Conservation (phyloP, 2,113 vertebrate species). For the Oreochromis aureus region DNA sequence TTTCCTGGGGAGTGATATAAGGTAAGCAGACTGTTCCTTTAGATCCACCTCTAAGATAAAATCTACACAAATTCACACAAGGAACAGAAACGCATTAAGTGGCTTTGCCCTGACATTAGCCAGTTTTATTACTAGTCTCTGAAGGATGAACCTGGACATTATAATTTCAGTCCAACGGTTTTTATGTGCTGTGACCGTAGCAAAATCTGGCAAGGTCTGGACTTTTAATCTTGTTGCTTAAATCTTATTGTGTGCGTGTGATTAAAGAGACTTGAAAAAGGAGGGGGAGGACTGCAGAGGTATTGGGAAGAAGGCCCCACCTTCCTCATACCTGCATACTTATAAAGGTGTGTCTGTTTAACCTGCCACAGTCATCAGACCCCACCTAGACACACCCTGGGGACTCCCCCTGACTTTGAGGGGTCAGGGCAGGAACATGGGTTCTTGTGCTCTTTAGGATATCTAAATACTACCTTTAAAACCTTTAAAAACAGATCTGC, state of each 20-base stretch:
- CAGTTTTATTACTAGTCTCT: neutral
- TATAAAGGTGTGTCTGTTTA: conserved; percentile 35
- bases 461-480: neutral
- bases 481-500: neutral
- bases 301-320: neutral
- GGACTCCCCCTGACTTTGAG: neutral
- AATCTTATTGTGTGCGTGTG: neutral
- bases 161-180: neutral
- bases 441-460: neutral
- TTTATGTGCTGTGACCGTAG: rapidly evolving
- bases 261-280: neutral
- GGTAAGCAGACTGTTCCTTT: neutral
- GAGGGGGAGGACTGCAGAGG: neutral
- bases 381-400: conserved; percentile 35
- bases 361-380: neutral
- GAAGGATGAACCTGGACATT: neutral
- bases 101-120: neutral
- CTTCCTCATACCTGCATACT: conserved; percentile 21
- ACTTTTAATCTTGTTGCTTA: neutral
- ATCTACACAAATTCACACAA: neutral
- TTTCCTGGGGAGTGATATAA: neutral
- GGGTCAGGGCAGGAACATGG: neutral
- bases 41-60: neutral
- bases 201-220: neutral
- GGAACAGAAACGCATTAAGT: neutral